Evolutionary conservation across 2,888 invertebrate genomes (phyloP).

Genomic region (Rapana venosa): DNA sequence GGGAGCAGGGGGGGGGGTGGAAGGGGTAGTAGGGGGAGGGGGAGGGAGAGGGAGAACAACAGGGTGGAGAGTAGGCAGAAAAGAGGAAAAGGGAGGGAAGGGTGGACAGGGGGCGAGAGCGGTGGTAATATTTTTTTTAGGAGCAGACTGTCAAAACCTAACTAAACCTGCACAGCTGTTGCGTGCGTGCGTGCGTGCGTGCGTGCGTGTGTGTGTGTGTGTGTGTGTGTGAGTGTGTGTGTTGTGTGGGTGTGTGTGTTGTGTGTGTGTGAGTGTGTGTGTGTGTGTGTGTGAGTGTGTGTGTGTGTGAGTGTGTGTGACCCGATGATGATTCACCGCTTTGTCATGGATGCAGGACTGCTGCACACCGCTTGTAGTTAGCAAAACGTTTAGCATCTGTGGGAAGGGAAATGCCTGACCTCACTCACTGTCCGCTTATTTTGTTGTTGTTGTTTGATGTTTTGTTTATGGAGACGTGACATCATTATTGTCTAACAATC

Average conservation of each 20-base stretch:
- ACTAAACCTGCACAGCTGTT: no score
- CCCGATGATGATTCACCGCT: not conserved
- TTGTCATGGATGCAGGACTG: not conserved
- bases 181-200: not conserved
- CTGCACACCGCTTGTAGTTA: no score
- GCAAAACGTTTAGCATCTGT: not conserved
- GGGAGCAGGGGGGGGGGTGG: no score
- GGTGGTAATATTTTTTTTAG: no score
- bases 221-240: not conserved
- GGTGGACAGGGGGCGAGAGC: no score
- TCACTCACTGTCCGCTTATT: not conserved
- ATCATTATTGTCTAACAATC: not conserved
- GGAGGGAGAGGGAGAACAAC: no score
- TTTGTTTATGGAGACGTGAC: not conserved
- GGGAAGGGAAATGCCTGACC: not conserved
- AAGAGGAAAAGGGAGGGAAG: no score
- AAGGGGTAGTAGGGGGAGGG: no score
- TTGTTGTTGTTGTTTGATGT: not conserved
- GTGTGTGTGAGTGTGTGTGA: not conserved
- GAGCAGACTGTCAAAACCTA: no score
- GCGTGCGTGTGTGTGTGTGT: not conserved
- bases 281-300: not conserved
- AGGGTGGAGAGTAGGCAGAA: no score
- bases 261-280: not conserved
- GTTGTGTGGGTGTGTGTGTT: not conserved